A percentile compares a stretch with the other conserved stretches of the same genome.
Conservation (phyloP, 2,888 invertebrate species). For the Dynastes grantii region DNA sequence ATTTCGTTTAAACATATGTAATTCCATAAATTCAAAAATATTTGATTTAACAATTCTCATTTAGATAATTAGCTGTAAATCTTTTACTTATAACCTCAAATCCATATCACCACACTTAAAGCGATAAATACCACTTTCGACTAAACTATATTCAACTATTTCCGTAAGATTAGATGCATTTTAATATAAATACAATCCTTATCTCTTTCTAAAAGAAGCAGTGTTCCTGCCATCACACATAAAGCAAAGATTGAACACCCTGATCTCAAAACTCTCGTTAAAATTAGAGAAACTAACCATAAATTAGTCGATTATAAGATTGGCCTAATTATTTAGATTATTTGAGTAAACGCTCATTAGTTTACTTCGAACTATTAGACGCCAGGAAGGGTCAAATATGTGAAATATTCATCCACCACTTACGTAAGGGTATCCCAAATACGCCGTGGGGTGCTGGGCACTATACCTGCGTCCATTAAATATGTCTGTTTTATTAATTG, state of each 20-base stretch:
- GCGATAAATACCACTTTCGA: not conserved
- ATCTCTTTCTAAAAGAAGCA: conserved; percentile 30
- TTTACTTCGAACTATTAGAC: conserved; percentile 7
- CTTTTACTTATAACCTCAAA: too few relatives aligned
- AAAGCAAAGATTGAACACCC: conserved; percentile 5
- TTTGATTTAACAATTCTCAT: too few relatives aligned
- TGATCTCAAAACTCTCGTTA: conserved; percentile 40
- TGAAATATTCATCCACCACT: conserved; percentile 42
- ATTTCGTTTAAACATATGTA: too few relatives aligned
- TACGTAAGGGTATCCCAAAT: conserved; percentile 17
- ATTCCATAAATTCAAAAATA: too few relatives aligned
- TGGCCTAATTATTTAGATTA: conserved; percentile 49
- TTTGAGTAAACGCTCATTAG: conserved; percentile 45
- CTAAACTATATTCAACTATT: not conserved
- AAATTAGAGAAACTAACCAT: conserved; percentile 30
- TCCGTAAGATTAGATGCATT: not conserved
- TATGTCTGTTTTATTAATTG: conserved; percentile 41
- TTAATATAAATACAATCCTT: conserved; percentile 11
- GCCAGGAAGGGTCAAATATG: conserved; percentile 35
- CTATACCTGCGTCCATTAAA: conserved; percentile 40
- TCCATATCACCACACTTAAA: too few relatives aligned
- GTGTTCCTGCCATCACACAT: conserved; percentile 3
- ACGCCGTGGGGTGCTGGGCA: conserved; percentile 9
- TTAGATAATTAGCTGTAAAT: too few relatives aligned
- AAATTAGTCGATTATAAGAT: conserved; percentile 43